Base-by-base conservation (phyloP, 2,888 invertebrate species). In the Phalangium opilio region DNA sequence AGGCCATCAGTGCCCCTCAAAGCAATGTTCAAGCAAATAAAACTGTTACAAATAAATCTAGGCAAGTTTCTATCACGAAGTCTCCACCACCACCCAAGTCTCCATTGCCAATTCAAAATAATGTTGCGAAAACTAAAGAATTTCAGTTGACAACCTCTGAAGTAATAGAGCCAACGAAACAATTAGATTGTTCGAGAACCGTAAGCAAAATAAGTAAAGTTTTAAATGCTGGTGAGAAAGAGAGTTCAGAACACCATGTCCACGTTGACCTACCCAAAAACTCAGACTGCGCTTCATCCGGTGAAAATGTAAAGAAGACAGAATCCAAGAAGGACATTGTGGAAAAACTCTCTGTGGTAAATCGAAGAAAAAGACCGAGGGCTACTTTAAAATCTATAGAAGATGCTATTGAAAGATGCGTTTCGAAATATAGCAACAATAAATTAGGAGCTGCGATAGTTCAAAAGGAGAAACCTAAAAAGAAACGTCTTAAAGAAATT, bases 341-440 rank as follows among this genome's bases (percentile, higher is more conserved):
- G 8, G 18, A 12, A 18, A 38, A 38, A 5, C 10, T 10, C 15
- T n/a, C 18, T 3, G 7, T 18, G 12, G 8, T n/a, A n/a, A 38
- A 5, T 38, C 8, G 10, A 3, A 8, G 14, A 5, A 38, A 38
- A 18, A 38, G 38, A n/a, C 15, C 15, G n/a, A 38, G n/a, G 18
- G 38, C 38, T 10, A 38, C 38, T 38, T 27, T 17, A 2, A 50
- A 52, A 34, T 50, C 57, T 5, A 52, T 52, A 34, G 53, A 51
- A 32, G 56, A 57, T 41, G 45, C 56, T 10, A 57, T 57, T 35
- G 53, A 56, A 44, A 48, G 44, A 32, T 55, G 55, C 21, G 48
- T 55, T 20, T 50, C 44, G 38, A 53, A 51, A 39, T 53, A 46
- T 43, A 27, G 5, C 27, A 27, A 27, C 27, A 27, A 27, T 27